Evolutionary conservation across 2,888 invertebrate species (phyloP).

Genomic region (Brachypalpus laphriformis): DNA sequence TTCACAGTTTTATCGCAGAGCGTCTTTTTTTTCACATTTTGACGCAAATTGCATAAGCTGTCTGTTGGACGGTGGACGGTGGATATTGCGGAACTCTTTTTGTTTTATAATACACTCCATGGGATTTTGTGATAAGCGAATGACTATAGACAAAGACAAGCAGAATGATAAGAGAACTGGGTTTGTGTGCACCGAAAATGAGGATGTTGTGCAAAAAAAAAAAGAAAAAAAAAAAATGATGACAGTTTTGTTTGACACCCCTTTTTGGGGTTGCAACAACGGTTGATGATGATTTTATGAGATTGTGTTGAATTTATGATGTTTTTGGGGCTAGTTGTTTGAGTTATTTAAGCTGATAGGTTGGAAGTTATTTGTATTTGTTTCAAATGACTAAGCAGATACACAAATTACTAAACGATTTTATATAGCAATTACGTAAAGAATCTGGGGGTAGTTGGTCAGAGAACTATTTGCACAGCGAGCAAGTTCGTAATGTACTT

Average conservation of each 20-base stretch:
- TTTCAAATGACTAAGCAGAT: not conserved
- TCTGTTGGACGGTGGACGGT: not conserved
- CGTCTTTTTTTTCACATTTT: not conserved
- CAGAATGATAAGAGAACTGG: not conserved
- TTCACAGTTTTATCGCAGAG: conserved; percentile 10
- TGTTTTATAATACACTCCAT: not conserved
- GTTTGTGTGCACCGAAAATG: conserved; percentile 9
- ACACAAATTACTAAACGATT: not conserved
- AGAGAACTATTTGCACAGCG: no score
- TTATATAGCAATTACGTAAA: not conserved
- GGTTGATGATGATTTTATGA: not conserved
- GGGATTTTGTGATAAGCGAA: conserved; percentile 1
- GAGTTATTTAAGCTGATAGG: not conserved
- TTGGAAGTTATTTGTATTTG: not conserved
- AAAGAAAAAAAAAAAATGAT: no score
- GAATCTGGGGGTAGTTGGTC: no score
- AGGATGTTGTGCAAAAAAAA: conserved; percentile 8
- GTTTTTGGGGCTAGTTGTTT: not conserved
- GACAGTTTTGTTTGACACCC: not conserved
- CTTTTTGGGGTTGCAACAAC: not conserved
- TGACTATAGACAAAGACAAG: not conserved
- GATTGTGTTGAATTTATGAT: not conserved
- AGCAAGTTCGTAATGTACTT: no score
- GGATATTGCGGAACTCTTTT: not conserved
- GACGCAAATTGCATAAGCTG: conserved; percentile 20